phyloP scores from a whole-genome alignment of 2,797 vertebrate species.

The Coreius guichenoti region DNA sequence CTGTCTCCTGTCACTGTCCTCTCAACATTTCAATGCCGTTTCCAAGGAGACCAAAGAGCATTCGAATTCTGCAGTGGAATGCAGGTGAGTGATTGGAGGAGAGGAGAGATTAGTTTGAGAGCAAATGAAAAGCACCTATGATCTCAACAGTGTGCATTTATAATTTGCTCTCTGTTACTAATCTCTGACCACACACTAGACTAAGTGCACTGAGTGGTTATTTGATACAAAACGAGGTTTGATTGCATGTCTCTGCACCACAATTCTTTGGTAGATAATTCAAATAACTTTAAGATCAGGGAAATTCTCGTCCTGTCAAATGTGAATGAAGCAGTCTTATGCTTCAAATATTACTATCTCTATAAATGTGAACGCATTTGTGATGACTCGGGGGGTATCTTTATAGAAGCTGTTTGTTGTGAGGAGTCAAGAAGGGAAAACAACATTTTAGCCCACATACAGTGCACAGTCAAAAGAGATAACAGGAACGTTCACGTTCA shows the following conservation, averaged over 20 bases:
- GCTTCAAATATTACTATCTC: background rate
- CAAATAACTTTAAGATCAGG: background rate
- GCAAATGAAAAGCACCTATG: slow-evolving; percentile 10
- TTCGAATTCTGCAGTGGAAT: slow-evolving; percentile 75
- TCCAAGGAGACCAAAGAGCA: slow-evolving; percentile 79
- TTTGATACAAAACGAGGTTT: background rate
- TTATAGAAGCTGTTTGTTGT: slow-evolving; percentile 30
- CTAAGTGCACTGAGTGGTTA: background rate
- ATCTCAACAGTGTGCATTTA: slow-evolving; percentile 10
- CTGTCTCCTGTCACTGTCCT: slow-evolving; percentile 65
- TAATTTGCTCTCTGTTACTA: slow-evolving; percentile 20
- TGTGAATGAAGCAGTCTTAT: slow-evolving; percentile 1
- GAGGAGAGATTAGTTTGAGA: slow-evolving; percentile 40
- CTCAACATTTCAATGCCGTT: slow-evolving; percentile 65
- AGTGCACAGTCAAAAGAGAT: slow-evolving; percentile 38
- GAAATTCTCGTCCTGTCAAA: background rate
- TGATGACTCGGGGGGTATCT: background rate
- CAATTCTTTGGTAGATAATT: background rate
- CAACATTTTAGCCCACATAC: slow-evolving; percentile 43
- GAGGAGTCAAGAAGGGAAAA: slow-evolving; percentile 40
- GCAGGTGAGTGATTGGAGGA: slow-evolving; percentile 67
- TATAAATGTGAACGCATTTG: background rate
- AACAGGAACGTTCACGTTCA: slow-evolving; percentile 43
- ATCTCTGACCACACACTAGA: slow-evolving; percentile 14
- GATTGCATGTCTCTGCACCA: background rate